Conservation (phyloP, 2,888 invertebrate species). For the Microctonus brassicae region DNA sequence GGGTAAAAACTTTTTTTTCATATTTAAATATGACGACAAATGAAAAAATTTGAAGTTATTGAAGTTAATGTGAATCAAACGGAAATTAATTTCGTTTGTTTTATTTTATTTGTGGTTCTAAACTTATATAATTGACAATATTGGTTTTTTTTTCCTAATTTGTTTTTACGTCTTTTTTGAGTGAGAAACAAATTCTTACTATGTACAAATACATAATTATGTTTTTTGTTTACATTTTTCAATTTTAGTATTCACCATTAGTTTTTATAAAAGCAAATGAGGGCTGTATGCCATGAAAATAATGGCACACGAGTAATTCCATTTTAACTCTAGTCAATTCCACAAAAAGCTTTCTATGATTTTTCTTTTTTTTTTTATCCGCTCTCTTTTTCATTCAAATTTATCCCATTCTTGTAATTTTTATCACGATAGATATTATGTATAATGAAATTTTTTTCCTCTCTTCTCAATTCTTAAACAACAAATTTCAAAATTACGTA, state of each 20-base stretch:
- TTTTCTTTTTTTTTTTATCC: constrained; percentile 16
- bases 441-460: not conserved
- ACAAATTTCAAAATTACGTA: not conserved
- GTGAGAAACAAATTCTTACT: not conserved
- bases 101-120: not conserved
- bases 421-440: not conserved
- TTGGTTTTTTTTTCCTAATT: not conserved
- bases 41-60: not conserved
- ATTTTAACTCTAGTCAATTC: constrained; percentile 54
- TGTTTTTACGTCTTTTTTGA: not conserved
- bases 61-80: not conserved
- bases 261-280: not conserved
- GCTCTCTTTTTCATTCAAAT: not conserved
- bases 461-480: not conserved
- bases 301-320: constrained; percentile 27
- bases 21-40: constrained; percentile 16
- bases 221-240: constrained; percentile 23
- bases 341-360: not conserved
- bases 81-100: not conserved
- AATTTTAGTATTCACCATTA: constrained; percentile 11
- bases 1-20: constrained; percentile 18
- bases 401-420: not conserved
- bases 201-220: not conserved
- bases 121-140: not conserved
- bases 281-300: constrained; percentile 7